phyloP scores from a whole-genome alignment of 2,797 vertebrate genomes.

The Anableps anableps region DNA sequence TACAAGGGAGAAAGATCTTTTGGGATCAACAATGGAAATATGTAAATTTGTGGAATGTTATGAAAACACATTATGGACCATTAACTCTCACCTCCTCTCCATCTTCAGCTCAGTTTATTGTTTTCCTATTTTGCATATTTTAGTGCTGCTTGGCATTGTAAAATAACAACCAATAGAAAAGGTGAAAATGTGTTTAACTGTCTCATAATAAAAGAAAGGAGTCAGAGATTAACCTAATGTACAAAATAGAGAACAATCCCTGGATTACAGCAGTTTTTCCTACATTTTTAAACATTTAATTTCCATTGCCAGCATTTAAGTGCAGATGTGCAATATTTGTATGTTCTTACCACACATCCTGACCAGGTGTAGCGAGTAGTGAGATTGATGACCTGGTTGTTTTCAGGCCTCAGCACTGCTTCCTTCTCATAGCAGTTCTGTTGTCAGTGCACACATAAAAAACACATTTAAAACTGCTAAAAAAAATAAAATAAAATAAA shows the following conservation, averaged over 20 bases:
- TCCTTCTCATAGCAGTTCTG: slow-evolving; percentile 94
- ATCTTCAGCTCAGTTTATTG: not conserved
- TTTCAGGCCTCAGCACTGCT: slow-evolving; percentile 90
- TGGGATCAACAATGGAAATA: slow-evolving; percentile 45
- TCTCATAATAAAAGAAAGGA: slow-evolving; percentile 22
- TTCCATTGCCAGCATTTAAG: not conserved
- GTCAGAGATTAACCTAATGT: slow-evolving; percentile 29
- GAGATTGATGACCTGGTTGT: slow-evolving; percentile 96
- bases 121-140: slow-evolving; percentile 35
- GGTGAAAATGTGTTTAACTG: slow-evolving; percentile 29
- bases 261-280: not conserved
- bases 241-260: slow-evolving; percentile 7
- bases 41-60: slow-evolving; percentile 46
- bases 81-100: slow-evolving; percentile 34
- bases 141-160: slow-evolving; percentile 31
- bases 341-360: slow-evolving; percentile 87
- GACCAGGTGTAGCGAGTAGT: slow-evolving; percentile 94
- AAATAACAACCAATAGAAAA: slow-evolving; percentile 16
- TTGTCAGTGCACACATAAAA: not conserved
- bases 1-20: slow-evolving; percentile 18
- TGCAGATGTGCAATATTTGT: not conserved
- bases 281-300: not conserved
- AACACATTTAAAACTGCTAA: slow-evolving; percentile 6
- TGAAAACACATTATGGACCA: slow-evolving; percentile 50
- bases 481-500: not conserved